A percentile compares a stretch with the other conserved stretches of the same genome.
phyloP scores from a whole-genome alignment of 2,113 vertebrate species.

The Mustelus asterias region DNA sequence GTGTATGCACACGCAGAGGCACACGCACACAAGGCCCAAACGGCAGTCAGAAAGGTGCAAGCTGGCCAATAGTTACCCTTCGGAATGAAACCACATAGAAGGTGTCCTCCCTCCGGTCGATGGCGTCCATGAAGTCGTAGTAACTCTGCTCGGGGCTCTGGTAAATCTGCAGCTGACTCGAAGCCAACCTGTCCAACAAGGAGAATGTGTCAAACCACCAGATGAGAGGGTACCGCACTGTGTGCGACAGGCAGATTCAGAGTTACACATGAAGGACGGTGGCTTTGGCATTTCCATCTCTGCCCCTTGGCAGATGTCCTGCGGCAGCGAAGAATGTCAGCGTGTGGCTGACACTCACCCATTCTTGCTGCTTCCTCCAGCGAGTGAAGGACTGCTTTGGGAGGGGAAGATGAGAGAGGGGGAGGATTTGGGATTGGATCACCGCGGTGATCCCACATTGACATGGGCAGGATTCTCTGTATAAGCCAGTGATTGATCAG shows the following conservation, averaged over 20 bases:
- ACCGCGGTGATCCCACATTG: not conserved
- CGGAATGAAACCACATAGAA: conserved; percentile 88
- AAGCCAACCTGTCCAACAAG: conserved; percentile 42
- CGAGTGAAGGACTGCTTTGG: too few relatives aligned
- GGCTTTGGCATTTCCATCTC: not conserved
- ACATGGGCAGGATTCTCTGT: not conserved
- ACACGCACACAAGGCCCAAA: not conserved
- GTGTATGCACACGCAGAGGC: too few relatives aligned
- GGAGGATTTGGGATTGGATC: too few relatives aligned
- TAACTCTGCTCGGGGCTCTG: conserved; percentile 71
- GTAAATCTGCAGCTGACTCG: conserved; percentile 74
- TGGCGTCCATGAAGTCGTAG: conserved; percentile 79
- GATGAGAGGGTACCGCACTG: not conserved
- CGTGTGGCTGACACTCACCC: too few relatives aligned
- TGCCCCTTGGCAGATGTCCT: not conserved
- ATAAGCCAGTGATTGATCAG: not conserved
- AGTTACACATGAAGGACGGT: not conserved
- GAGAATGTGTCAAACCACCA: not conserved
- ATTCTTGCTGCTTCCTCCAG: not conserved
- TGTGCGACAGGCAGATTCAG: not conserved
- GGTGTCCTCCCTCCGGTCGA: conserved; percentile 79
- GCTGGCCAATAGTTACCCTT: conserved; percentile 57
- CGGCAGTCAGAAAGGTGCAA: not conserved
- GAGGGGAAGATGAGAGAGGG: too few relatives aligned
- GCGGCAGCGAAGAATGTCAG: too few relatives aligned